Evolutionary conservation across 2,797 vertebrate genomes (phyloP).

Genomic region (Gallinago nigripennis): DNA sequence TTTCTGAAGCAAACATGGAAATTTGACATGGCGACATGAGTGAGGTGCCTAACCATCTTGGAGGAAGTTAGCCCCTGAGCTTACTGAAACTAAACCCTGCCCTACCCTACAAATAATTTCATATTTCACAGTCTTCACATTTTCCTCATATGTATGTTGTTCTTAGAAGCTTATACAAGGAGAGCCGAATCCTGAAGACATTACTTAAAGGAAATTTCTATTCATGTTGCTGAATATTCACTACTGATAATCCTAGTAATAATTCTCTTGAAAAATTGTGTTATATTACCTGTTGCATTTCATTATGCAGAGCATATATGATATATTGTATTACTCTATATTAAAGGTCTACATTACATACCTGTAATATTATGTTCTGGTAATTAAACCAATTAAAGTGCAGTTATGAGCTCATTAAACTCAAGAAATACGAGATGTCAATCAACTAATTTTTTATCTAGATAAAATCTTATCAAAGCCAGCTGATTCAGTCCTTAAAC

Average conservation of each 20-base stretch:
- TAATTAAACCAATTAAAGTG: slow-evolving; percentile 49
- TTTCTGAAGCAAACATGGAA: slow-evolving; percentile 22
- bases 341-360: neutral
- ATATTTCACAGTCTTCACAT: slow-evolving; percentile 6
- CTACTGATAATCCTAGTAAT: slow-evolving; percentile 12
- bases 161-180: neutral
- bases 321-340: neutral
- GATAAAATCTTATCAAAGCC: slow-evolving; percentile 41
- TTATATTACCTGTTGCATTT: neutral
- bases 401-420: slow-evolving; percentile 49
- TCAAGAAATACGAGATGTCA: neutral
- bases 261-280: neutral
- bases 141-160: neutral
- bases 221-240: neutral
- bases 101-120: slow-evolving; percentile 15
- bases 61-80: slow-evolving; percentile 5
- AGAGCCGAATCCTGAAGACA: neutral
- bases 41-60: neutral
- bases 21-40: slow-evolving; percentile 31
- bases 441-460: neutral
- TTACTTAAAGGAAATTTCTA: slow-evolving; percentile 39
- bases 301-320: neutral
- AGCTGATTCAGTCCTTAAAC: slow-evolving; percentile 9
- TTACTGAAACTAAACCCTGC: slow-evolving; percentile 6
- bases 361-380: neutral